Base-by-base conservation (phyloP, 2,888 invertebrate genomes). In the Lasioglossum oenotherae region DNA sequence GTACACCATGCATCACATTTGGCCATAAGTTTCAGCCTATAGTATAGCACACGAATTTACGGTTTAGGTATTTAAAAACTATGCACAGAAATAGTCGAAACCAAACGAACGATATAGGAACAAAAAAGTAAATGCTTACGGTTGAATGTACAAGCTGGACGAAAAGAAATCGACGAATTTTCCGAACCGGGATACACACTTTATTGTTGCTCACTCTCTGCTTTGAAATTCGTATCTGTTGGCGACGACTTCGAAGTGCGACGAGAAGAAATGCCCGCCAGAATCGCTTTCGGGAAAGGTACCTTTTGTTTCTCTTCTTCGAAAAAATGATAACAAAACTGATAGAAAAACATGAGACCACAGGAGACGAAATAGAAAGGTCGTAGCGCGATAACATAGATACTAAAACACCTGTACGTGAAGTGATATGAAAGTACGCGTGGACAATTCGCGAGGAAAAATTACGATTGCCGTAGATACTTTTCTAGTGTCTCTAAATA, bases 151-250 rank as follows among this genome's bases (percentile, higher is more conserved):
- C 73, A 60, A 81, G 27, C 64, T 60, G 64, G 75, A 81, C 80
- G 53, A 82, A 89, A 88, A 87, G 12, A 12, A 87, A 74, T 64
- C 35, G 67, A 46, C 41, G 64, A 78, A 41, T 31, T 69, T 57
- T 19, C n/a, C 46, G 77, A 85, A 77, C 80, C 35, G 41, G 78
- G 73, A 57, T 81, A 78, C 76, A 81, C 60, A 75, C 80, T 88
- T 87, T 87, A 85, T 88, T 79, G 77, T 90, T 89, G 89, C 90
- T 89, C 89, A 89, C 89, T 90, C 90, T 90, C 90, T 88, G 86
- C 89, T 88, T 88, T 84, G 27, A 74, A 83, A 83, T 89, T 87
- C 77, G 83, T 83, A 87, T 87, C 64, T 41, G 82, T 88, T 64
- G 80, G 12, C 64, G 60, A 38, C 69, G 78, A 80, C 46, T 46